These are phyloP conservation scores for Lasius fuliginosus DNA, from an alignment of 2,888 invertebrate species.

Conservation along the genomic window DNA sequence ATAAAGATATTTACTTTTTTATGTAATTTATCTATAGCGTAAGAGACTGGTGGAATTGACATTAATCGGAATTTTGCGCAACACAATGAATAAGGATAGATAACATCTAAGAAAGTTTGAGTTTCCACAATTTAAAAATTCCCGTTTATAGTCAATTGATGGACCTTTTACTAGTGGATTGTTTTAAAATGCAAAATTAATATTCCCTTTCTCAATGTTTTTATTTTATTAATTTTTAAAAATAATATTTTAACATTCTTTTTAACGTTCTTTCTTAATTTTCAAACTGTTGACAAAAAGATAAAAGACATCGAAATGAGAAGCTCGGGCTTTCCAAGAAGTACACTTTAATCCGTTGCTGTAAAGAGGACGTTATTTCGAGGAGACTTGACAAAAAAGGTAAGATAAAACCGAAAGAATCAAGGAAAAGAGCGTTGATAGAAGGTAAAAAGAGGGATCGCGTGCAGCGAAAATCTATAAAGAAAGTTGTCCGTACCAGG, in stretches of 20 bases:
- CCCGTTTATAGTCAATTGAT: background rate
- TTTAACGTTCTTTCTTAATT: background rate
- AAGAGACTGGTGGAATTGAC: conserved; percentile 5
- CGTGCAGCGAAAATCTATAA: conserved; percentile 18
- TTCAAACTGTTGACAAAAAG: conserved; percentile 15
- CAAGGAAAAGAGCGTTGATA: background rate
- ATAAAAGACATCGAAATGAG: background rate
- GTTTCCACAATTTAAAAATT: background rate
- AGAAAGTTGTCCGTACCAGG: background rate
- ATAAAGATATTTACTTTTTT: conserved; percentile 28
- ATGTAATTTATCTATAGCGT: conserved; percentile 1
- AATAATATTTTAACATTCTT: conserved; percentile 10
- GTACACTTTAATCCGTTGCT: conserved; percentile 27
- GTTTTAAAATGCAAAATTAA: background rate
- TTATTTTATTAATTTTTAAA: background rate
- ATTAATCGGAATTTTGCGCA: conserved; percentile 4
- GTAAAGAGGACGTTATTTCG: conserved; percentile 18
- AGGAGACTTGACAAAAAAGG: conserved; percentile 27
- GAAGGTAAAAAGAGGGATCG: conserved; percentile 14
- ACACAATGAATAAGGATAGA: background rate
- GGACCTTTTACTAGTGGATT: background rate
- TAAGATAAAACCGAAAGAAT: conserved; percentile 21
- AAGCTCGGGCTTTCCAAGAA: background rate
- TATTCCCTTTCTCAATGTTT: background rate
- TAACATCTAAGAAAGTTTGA: conserved; percentile 21